Percentiles rank a stretch among this genome's conserved stretches.
phyloP scores from a whole-genome alignment of 2,888 invertebrate genomes.

The Mesoligia furuncula region DNA sequence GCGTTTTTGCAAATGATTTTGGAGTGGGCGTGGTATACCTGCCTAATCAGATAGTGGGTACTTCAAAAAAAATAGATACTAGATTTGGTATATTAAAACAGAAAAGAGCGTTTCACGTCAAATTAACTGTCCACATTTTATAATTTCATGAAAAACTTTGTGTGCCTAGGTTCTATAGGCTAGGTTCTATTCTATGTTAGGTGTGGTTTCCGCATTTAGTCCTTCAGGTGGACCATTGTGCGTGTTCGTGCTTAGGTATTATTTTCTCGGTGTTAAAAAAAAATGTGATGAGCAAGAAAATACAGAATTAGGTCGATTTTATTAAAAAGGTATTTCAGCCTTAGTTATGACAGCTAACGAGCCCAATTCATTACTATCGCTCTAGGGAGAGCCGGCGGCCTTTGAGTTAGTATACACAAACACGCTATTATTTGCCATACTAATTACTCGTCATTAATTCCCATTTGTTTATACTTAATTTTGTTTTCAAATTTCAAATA shows the following conservation, averaged over 20 bases:
- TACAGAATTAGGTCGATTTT: constrained; percentile 66
- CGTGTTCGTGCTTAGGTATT: neutral
- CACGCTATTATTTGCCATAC: constrained; percentile 77
- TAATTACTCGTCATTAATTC: constrained; percentile 74
- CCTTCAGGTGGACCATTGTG: neutral
- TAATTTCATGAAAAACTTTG: neutral
- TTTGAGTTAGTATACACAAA: constrained; percentile 70
- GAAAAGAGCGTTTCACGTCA: neutral
- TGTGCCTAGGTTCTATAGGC: neutral
- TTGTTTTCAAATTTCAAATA: constrained; percentile 28
- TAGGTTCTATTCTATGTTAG: neutral
- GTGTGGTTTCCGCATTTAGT: neutral
- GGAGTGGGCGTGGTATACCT: constrained; percentile 23
- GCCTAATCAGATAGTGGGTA: constrained; percentile 14
- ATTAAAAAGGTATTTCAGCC: constrained; percentile 64
- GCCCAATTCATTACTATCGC: constrained; percentile 77
- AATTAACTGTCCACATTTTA: constrained; percentile 7
- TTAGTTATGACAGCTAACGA: constrained; percentile 70
- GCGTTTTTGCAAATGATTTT: constrained; percentile 36
- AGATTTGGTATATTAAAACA: constrained; percentile 4
- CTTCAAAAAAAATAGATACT: constrained; percentile 18
- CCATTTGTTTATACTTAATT: constrained; percentile 59
- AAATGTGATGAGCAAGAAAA: constrained; percentile 26
- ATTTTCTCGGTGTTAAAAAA: constrained; percentile 9
- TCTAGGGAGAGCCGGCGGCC: constrained; percentile 70